Percentiles rank a stretch among this genome's conserved stretches.
Evolutionary conservation across 2,113 vertebrate species (phyloP).

Genomic region (Spilogale gracilis): DNA sequence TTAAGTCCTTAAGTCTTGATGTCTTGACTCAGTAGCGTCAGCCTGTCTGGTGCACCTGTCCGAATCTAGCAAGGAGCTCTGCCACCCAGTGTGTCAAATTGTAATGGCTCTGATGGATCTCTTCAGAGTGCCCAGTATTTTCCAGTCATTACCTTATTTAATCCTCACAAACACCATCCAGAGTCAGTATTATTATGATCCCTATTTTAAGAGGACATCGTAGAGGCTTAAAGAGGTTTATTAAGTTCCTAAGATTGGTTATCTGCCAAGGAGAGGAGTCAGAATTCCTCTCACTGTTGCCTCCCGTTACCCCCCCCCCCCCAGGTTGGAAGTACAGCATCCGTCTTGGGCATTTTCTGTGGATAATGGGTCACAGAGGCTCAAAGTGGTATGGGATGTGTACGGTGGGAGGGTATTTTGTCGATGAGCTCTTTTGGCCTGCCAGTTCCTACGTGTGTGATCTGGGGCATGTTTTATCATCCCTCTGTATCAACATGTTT

Average conservation of each 20-base stretch:
- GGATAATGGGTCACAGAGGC: neutral
- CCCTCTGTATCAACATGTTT: neutral
- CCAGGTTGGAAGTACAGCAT: neutral
- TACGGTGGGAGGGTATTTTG: neutral
- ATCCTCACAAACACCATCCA: neutral
- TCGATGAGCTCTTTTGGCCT: neutral
- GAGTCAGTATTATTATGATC: neutral
- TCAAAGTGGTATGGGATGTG: neutral
- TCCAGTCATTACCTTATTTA: neutral
- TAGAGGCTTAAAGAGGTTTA: neutral
- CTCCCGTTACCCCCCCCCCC: neutral
- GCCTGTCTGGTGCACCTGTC: neutral
- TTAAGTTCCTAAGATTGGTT: neutral
- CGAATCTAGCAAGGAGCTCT: neutral
- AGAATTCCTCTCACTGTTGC: neutral
- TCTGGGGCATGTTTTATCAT: neutral
- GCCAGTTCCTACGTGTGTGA: neutral
- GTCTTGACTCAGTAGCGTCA: neutral
- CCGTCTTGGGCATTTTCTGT: neutral
- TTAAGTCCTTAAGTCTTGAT: neutral
- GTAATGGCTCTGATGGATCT: neutral
- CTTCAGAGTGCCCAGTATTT: neutral
- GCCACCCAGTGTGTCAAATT: neutral
- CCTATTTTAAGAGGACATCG: neutral
- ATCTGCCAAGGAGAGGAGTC: neutral